Base-by-base conservation (phyloP, 37 sponge, comb jelly and placozoan species). In the Corticium candelabrum region DNA sequence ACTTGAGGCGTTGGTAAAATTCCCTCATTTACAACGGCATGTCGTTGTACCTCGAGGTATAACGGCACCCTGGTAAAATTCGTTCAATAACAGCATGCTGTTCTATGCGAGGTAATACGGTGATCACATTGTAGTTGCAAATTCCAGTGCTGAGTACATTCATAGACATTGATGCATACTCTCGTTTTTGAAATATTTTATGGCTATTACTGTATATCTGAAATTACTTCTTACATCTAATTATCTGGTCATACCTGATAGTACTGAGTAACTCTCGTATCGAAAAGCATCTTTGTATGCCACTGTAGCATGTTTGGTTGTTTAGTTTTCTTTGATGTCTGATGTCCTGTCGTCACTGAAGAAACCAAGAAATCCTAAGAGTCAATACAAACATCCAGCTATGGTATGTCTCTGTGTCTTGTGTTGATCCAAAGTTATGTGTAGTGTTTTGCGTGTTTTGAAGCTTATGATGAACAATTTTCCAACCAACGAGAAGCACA, bases 391-490 rank as follows among this genome's bases (percentile, higher is more conserved):
- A 21, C 11, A 50, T 27, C 62, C 62, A 27, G 15, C 62, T 50
- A 50, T 50, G 62, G 62, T 50, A 50, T 50, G n/a, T n/a, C n/a
- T n/a, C n/a, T n/a, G n/a, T n/a, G n/a, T n/a, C n/a, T n/a, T 50
- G 11, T 50, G 21, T 50, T 50, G 21, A 21, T 11, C 11, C 15
- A 50, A 50, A 78, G 1, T 68, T 67, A 70, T 40, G 35, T 15
- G 30, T 11, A 35, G 3, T 1, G 78, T 37, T 2, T 81, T 68
- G 3, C 35, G 37, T 21, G 37, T 3, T 31, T 34, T 41, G 62
- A 50, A 89, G 90, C 40, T 92, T 40, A 68, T 84, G 1, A 70
- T 86, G 62, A 86, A 89, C 72, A 84, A 86, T 37, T 86, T 92
- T 68, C 21, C 38, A 2, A 32, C 75, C 34, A n/a, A n/a, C n/a